Conservation (phyloP, 2,113 vertebrate genomes). For the Misgurnus anguillicaudatus region DNA sequence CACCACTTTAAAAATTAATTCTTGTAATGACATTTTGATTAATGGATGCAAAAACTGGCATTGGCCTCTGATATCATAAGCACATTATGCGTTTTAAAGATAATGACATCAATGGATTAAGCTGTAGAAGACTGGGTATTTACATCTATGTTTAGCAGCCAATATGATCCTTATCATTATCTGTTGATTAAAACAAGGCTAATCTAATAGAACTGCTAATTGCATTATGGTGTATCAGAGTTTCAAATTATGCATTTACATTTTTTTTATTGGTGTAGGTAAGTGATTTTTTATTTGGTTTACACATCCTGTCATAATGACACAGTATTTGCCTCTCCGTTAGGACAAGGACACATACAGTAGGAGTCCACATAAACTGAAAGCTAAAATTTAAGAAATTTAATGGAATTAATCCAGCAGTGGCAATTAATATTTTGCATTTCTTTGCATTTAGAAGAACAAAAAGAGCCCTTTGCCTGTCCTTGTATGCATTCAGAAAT, state of each 20-base stretch:
- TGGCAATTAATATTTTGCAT: constrained; percentile 1
- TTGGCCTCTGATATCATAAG: constrained; percentile 39
- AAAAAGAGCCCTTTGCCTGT: constrained; percentile 46
- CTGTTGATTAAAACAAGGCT: constrained; percentile 19
- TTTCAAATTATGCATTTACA: neutral
- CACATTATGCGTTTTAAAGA: constrained; percentile 39
- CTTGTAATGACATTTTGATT: constrained; percentile 52
- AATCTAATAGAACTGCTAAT: constrained; percentile 16
- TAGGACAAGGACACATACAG: neutral
- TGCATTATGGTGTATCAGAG: neutral
- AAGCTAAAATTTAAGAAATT: too few species aligned
- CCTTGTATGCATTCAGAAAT: constrained; percentile 43
- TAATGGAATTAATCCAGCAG: neutral
- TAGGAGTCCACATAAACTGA: neutral
- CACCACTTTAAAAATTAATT: constrained; percentile 53
- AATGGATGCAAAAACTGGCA: constrained; percentile 44
- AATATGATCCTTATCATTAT: constrained; percentile 3
- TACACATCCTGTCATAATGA: neutral
- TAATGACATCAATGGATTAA: constrained; percentile 32
- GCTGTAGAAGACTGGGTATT: constrained; percentile 18
- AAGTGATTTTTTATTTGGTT: neutral
- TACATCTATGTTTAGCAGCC: constrained; percentile 23
- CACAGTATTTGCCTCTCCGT: neutral
- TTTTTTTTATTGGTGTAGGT: neutral
- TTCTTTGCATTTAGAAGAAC: constrained; percentile 48